Evolutionary conservation across 2,888 invertebrate species (phyloP).

Genomic region (Synergus umbraculus): DNA sequence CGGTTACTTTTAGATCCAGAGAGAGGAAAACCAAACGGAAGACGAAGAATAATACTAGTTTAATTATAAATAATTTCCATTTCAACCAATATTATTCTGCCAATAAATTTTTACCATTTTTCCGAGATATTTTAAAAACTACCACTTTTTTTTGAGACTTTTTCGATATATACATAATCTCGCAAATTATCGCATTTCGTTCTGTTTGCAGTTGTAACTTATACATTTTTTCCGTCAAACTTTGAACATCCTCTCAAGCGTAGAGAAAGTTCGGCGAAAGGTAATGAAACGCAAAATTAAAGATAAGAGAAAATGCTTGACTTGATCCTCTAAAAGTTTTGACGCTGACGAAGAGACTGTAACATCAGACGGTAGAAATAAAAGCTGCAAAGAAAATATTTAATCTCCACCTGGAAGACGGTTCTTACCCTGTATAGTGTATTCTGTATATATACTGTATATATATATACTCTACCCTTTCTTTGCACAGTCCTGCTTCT

Average conservation of each 20-base stretch:
- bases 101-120: neutral
- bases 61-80: neutral
- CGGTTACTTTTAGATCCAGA: neutral
- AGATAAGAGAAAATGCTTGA: slow-evolving; percentile 27
- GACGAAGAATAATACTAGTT: neutral
- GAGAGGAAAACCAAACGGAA: neutral
- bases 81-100: neutral
- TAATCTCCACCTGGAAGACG: slow-evolving; percentile 20
- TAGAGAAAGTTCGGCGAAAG: slow-evolving; percentile 17
- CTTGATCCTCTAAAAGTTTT: slow-evolving; percentile 30
- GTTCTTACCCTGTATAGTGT: neutral
- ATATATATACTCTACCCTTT: neutral
- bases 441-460: neutral
- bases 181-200: slow-evolving; percentile 1
- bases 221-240: slow-evolving; percentile 16
- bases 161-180: too few species aligned
- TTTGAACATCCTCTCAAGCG: slow-evolving; percentile 13
- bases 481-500: neutral
- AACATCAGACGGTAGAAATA: slow-evolving; percentile 16
- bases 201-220: slow-evolving; percentile 5
- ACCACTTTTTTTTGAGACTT: too few species aligned
- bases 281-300: slow-evolving; percentile 35
- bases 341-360: slow-evolving; percentile 6
- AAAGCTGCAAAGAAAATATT: slow-evolving; percentile 28
- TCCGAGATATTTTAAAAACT: neutral